Evolutionary conservation across 2,888 invertebrate genomes (phyloP).

Genomic region (Aricia artaxerxes): DNA sequence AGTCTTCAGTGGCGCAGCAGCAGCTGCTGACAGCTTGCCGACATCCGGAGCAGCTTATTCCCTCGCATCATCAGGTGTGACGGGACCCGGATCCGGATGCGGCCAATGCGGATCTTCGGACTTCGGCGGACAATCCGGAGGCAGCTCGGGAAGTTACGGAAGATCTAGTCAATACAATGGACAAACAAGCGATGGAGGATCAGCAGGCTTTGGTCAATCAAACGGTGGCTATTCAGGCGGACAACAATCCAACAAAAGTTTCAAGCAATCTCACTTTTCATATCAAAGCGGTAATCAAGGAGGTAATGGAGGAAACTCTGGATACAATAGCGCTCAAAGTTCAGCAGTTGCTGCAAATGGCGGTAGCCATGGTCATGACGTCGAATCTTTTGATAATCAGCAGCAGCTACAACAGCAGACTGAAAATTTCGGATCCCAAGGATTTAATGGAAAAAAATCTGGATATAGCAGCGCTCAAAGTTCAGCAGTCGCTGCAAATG

Average conservation of each 20-base stretch:
- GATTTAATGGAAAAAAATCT: conserved; percentile 1
- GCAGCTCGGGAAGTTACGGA: conserved; percentile 32
- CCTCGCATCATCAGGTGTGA: conserved; percentile 38
- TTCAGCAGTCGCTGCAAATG: not conserved
- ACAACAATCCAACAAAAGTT: conserved; percentile 39
- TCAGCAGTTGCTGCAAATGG: not conserved
- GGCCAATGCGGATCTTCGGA: conserved; percentile 34
- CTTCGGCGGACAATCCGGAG: conserved; percentile 34
- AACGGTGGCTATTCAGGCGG: not conserved
- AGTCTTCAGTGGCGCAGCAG: conserved; percentile 58
- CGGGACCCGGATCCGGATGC: conserved; percentile 31
- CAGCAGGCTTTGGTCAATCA: not conserved
- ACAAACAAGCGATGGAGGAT: not conserved
- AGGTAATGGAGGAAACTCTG: conserved; percentile 17
- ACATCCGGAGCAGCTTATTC: conserved; percentile 52
- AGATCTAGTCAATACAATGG: conserved; percentile 14
- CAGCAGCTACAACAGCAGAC: not conserved
- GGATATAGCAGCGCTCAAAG: conserved; percentile 25
- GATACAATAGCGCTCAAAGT: conserved; percentile 22
- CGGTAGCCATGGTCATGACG: not conserved
- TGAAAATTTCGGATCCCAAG: not conserved
- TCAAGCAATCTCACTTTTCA: conserved; percentile 49
- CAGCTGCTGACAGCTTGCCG: conserved; percentile 48
- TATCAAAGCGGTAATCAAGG: conserved; percentile 41
- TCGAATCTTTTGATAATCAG: conserved; percentile 13